Evolutionary conservation across 2,888 invertebrate genomes (phyloP), one percentile per base, ranked within the genome.

Genomic region (Drosophila merina): DNA sequence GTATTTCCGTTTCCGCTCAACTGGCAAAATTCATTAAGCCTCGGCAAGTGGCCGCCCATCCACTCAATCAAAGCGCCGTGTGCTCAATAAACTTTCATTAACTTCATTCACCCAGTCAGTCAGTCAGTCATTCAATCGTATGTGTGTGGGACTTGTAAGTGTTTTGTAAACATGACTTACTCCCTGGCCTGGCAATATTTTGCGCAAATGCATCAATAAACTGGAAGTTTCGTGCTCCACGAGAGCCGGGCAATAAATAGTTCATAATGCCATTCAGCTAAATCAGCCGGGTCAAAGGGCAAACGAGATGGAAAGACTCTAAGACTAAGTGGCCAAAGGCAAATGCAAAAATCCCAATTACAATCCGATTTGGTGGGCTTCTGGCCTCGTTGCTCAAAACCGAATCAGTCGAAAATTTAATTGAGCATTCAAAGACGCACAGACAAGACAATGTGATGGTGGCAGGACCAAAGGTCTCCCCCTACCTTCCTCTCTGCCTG

Each of bases 341-440:
- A 75, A 75, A 78, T 79, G 71, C 67, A 70, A 75, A 72, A 78
- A 77, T 75, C 62, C 70, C 88, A 87, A 88, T 90, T 89, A 81
- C 77, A 89, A 83, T 82, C 86, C 81, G 83, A 88, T 89, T 84
- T 76, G 51, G 58, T 38, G 57, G 62, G 50, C 68, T 51, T 26
- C 20, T 44, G 30, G 25, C 36, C n/a, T 26, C 8, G 9, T 26
- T 45, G 44, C 50, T 57, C 52, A 14, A 71, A 57, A 69, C 59
- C 55, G 78, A 76, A 76, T 79, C 77, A 76, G 76, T 77, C 74
- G 74, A 76, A 76, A 78, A 86, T 87, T 89, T 86, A 90, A 89
- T 90, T 89, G 89, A 89, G 82, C 88, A 87, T 80, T 89, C 82
- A 84, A 75, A 79, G 75, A 84, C 77, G 79, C 80, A 82, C 75